Base-by-base conservation (phyloP, 2,888 invertebrate genomes). In the Pterobdella sp. region DNA sequence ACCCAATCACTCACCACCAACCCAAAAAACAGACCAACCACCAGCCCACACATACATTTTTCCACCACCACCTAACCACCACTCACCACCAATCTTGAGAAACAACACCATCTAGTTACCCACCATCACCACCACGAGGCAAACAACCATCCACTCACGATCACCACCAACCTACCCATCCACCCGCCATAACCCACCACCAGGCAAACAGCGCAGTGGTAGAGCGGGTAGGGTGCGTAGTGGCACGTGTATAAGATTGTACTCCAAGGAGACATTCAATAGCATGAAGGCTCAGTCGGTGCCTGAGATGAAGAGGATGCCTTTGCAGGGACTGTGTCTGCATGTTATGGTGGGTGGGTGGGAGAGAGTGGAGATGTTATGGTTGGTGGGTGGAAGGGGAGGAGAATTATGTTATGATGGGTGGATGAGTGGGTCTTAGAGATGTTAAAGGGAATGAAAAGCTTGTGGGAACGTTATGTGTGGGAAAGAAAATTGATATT, bases 231-330 rank as follows among this genome's bases (percentile, higher is more conserved):
- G 83, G 22, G 81, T 82, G 22, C 75, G 77, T 32, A 79, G 79
- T 18, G 83, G 83, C 0, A 77, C 78, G 76, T 82, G 82, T 74
- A 81, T 81, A 74, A 76, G 82, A 56, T 76, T 83, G 42, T 82
- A 78, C 77, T 80, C 82, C 0, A 76, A 78, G 32, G 74, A 77
- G 35, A 80, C 78, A 80, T 81, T 75, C 76, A 77, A 72, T 7
- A 26, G 31, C 14, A 65, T 68, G 67, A 36, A 37, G 69, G 49
- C 37, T 34, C 68, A 73, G 14, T 78, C 81, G 10, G 76, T 80
- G 32, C 82, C 83, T 65, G 83, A 83, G 75, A 77, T 83, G 49
- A 77, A 82, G 67, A 75, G 83, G n/a, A 81, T 82, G 0, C 82
- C 82, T 1, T 76, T 83, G 42, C 82, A 82, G 75, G 82, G 82